Conservation (phyloP, 2,797 vertebrate genomes). For the Botia almorhae region DNA sequence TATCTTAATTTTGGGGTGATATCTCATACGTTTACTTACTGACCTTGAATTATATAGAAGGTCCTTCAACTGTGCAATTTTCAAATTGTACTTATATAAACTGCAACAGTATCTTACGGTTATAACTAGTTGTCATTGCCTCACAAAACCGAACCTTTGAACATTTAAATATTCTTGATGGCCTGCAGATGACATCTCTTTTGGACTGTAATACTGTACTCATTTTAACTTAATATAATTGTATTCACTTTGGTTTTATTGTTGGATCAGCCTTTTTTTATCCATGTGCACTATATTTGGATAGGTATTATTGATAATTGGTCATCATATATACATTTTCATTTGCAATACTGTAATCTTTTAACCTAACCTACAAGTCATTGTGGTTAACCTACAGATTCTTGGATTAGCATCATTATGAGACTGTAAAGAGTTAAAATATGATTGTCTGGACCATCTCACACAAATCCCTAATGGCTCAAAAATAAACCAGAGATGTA, state of each 20-base stretch:
- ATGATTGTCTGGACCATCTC: constrained; percentile 1
- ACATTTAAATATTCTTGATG: neutral
- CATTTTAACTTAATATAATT: neutral
- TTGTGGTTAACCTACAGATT: neutral
- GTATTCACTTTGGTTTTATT: neutral
- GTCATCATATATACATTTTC: neutral
- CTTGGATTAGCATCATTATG: neutral
- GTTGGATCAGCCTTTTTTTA: neutral
- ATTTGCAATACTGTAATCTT: constrained; percentile 22
- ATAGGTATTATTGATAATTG: neutral
- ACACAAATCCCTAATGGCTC: constrained; percentile 45
- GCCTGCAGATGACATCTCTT: neutral
- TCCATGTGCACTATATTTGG: neutral
- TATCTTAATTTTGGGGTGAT: neutral
- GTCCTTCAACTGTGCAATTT: neutral
- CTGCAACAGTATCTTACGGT: neutral
- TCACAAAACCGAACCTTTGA: neutral
- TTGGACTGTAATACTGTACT: neutral
- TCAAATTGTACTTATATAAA: neutral
- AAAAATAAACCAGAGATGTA: constrained; percentile 29
- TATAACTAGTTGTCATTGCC: neutral
- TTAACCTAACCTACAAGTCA: neutral
- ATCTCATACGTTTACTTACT: neutral
- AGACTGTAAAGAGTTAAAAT: constrained; percentile 7
- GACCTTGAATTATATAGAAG: neutral